Evolutionary conservation across 2,113 vertebrate species (phyloP), one percentile per base, ranked within the genome.

Genomic region (Carollia perspicillata): DNA sequence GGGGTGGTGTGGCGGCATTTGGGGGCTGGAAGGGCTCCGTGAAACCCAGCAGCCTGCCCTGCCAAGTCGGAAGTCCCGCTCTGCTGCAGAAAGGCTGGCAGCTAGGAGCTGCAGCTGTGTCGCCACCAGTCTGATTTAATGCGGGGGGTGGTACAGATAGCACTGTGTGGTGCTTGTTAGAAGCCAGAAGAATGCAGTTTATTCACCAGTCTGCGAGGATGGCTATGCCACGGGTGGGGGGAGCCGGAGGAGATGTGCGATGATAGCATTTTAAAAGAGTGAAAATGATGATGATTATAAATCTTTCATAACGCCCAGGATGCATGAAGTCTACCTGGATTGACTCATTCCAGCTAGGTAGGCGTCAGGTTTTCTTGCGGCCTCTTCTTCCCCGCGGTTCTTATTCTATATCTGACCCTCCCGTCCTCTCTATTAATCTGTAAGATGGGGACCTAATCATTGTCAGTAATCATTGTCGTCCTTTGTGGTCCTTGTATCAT

Each of bases 101-200:
- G 95, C 88, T 90, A 7, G n/a, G 30, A n/a, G 49, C 95, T 94
- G 96, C 97, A 97, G 97, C 97, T 97, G 96, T 92, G 96, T 94
- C 84, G 90, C 96, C 93, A 96, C 87, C 90, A 97, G 97, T 95
- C 96, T 89, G 77, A 92, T 81, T 95, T 95, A 97, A 97, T 97
- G 95, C 87, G 90, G 75, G 88, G 97, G 96, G 92, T 95, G 96
- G 96, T 84, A 89, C 97, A 92, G 93, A 92, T 63, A 86, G 84
- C 84, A 81, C 97, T 96, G 93, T 94, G 95, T 51, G 60, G 90
- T 40, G 66, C 95, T 95, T 97, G 81, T 94, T 78, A 68, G 95
- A 95, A 97, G 68, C 71, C 86, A 93, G 80, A 97, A 97, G 96
- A 98, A 97, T 95, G 87, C 72, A 69, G 86, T 60, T 81, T 69